These are phyloP conservation scores for Sinopyrophorus schimmeli DNA, from an alignment of 2,888 invertebrate species.

Conservation along the genomic window DNA sequence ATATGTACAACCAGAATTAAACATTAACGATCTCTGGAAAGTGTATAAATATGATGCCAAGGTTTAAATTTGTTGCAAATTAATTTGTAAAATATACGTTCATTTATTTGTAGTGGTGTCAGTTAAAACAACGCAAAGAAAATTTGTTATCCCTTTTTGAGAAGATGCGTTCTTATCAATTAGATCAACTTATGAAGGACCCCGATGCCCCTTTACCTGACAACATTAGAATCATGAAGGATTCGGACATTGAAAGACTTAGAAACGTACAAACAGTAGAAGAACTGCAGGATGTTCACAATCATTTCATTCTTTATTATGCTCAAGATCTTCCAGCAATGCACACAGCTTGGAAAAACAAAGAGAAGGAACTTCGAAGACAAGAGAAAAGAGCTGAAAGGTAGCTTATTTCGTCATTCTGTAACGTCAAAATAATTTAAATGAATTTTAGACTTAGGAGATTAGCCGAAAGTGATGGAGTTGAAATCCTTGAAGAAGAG, in stretches of 20 bases:
- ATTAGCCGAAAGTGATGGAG: slow-evolving; percentile 65
- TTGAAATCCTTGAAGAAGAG: slow-evolving; percentile 64
- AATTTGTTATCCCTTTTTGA: slow-evolving; percentile 81
- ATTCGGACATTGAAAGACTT: slow-evolving; percentile 81
- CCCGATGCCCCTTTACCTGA: slow-evolving; percentile 85
- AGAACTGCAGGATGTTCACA: slow-evolving; percentile 90
- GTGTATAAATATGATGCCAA: slow-evolving; percentile 72
- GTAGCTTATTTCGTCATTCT: slow-evolving; percentile 12
- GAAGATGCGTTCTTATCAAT: slow-evolving; percentile 90
- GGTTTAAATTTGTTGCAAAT: slow-evolving; percentile 4
- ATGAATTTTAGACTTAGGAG: slow-evolving; percentile 53
- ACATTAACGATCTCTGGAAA: slow-evolving; percentile 95
- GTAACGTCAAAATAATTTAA: slow-evolving; percentile 11
- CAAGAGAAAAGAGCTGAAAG: slow-evolving; percentile 57
- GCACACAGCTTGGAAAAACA: slow-evolving; percentile 73
- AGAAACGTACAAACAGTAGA: slow-evolving; percentile 81
- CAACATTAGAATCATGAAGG: slow-evolving; percentile 77
- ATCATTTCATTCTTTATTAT: slow-evolving; percentile 92
- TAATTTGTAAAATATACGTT: too few relatives aligned
- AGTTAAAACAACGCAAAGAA: slow-evolving; percentile 81
- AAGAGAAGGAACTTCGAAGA: slow-evolving; percentile 66
- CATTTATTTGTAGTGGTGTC: slow-evolving; percentile 72
- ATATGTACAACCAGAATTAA: slow-evolving; percentile 91
- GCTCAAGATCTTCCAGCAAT: slow-evolving; percentile 80
- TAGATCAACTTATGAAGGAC: slow-evolving; percentile 78